Percentiles rank a stretch among this genome's conserved stretches.
These are phyloP conservation scores for Cervus canadensis DNA, from an alignment of 2,113 vertebrate genomes.

Conservation along the genomic window DNA sequence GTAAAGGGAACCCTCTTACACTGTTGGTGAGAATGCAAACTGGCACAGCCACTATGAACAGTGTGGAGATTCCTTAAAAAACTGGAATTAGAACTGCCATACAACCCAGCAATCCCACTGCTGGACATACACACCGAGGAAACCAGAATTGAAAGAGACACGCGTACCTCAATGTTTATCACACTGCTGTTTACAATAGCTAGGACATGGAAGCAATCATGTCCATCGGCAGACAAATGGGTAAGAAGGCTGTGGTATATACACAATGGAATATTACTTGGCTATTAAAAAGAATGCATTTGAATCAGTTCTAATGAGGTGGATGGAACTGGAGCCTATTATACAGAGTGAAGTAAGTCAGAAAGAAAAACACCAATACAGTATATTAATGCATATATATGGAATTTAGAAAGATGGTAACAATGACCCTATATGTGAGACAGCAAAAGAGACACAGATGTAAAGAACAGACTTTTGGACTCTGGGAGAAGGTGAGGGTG, in stretches of 20 bases:
- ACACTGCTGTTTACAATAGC: background rate
- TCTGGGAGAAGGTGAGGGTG: background rate
- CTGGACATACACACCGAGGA: background rate
- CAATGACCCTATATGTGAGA: accelerated
- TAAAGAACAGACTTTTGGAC: background rate
- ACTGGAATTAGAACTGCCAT: background rate
- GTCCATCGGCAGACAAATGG: background rate
- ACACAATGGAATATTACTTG: background rate
- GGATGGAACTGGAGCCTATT: background rate
- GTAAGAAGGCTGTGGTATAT: background rate
- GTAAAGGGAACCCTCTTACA: background rate
- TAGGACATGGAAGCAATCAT: background rate
- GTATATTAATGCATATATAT: background rate
- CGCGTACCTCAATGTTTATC: accelerated
- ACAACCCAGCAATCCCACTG: background rate
- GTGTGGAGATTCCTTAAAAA: background rate
- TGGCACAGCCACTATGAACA: background rate
- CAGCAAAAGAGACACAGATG: background rate
- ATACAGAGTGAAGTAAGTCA: background rate
- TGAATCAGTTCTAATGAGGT: background rate
- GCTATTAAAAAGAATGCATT: background rate
- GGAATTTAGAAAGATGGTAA: background rate
- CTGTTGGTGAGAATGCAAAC: background rate
- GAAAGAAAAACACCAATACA: background rate
- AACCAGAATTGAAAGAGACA: background rate